Base-by-base conservation (phyloP, 2,113 vertebrate species). In the Procapra przewalskii region DNA sequence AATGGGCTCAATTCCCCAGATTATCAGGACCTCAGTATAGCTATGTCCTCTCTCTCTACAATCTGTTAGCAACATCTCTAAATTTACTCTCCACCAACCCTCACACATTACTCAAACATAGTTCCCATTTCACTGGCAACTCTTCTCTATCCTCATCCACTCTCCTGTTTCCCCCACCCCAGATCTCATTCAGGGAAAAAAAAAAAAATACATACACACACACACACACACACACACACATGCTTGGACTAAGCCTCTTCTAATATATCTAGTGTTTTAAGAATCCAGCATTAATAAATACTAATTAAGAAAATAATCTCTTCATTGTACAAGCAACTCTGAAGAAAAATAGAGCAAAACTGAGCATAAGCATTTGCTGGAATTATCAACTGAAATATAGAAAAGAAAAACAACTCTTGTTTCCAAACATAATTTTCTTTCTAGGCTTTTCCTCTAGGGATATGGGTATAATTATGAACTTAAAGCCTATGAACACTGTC, bases 331-430 rank as follows among this genome's bases (percentile, higher is more conserved):
- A 92, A 96, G 25, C 15, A 97, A 48, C 50, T 91, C 45, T 95
- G 31, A 96, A 96, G 79, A 95, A 94, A 96, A 97, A 90, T 0
- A 87, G 33, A 93, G 59, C 67, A 75, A 96, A 95, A 92, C 0
- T 64, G 29, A 86, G 21, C 45, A 71, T 71, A 95, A 71, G 48
- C 16, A 62, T 96, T 77, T 87, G 52, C 27, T 83, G 23, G 93
- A 93, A 93, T 93, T 92, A 96, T 10, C 59, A 97, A 86, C 15
- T 87, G 90, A 97, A 96, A 91, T n/a, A 87, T 23, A 25, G 14
- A 91, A 97, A 96, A 59, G 71, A 93, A 91, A 94, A 93, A 62
- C 25, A 95, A 92, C 11, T 87, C 59, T 62, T 25, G 2, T 85
- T 92, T 77, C 55, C 79, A 54, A 17, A 95, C 59, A 55, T 40